A percentile compares a stretch with the other conserved stretches of the same genome.
These are phyloP conservation scores for silkworm (Bombyx mori) DNA, from an alignment of 1,140 invertebrate genomes.

Conservation along the genomic window DNA sequence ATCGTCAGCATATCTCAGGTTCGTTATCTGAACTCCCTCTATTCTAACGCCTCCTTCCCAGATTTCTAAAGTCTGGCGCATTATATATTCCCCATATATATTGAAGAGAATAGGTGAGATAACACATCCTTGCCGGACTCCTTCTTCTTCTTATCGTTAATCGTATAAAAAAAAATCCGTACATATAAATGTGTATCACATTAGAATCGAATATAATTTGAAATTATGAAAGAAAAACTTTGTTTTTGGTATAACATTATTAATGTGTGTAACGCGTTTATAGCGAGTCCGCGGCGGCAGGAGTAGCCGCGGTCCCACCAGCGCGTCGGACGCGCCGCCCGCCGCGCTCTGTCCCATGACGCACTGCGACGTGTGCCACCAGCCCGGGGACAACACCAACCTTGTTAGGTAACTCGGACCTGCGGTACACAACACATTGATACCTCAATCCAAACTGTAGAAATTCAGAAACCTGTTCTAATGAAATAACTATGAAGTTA, in stretches of 20 bases:
- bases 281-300: slow-evolving; percentile 1
- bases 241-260: not conserved
- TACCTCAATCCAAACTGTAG: not conserved
- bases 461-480: too few relatives aligned
- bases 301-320: slow-evolving; percentile 10
- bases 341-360: slow-evolving; percentile 51
- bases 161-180: too few relatives aligned
- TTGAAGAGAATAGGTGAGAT: too few relatives aligned
- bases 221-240: not conserved
- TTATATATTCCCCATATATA: too few relatives aligned
- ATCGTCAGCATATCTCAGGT: too few relatives aligned
- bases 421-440: not conserved
- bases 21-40: too few relatives aligned
- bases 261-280: not conserved
- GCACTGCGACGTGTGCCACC: slow-evolving; percentile 78
- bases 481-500: too few relatives aligned
- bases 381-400: slow-evolving; percentile 74
- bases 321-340: slow-evolving; percentile 5
- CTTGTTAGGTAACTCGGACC: slow-evolving; percentile 76
- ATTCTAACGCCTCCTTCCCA: too few relatives aligned
- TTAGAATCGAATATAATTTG: not conserved
- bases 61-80: too few relatives aligned
- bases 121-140: too few relatives aligned
- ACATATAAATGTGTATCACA: not conserved
- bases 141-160: too few relatives aligned